Evolutionary conservation across 2,888 invertebrate genomes (phyloP), one percentile per base, ranked within the genome.

Genomic region (Agrenia bidenticulata): DNA sequence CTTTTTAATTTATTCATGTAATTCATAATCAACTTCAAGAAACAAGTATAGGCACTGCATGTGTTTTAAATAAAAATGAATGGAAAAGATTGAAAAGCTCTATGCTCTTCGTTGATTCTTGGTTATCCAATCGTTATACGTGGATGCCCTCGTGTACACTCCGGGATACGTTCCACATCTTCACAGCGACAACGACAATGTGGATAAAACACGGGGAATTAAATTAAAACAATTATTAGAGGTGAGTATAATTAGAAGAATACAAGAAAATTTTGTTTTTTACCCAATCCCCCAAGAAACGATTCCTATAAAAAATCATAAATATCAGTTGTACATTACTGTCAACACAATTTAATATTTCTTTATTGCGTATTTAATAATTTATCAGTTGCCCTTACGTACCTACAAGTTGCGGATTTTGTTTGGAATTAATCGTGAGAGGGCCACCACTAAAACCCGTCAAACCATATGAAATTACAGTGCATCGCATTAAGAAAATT

Each of bases 1-100:
- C 32, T 32, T 32, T 11, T 7, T 32, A 32, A 32, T 32, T 85
- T 78, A 93, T 91, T 93, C 93, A 93, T 26, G 90, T 88, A 76
- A 91, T 80, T 83, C 92, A 89, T 32, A 32, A 32, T 11, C 5
- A 32, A 32, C 32, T 32, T n/a, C 5, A 32, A 32, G 32, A 32
- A 32, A 32, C 32, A 32, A 32, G 32, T 32, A 11, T 32, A 53
- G 23, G 37, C n/a, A 24, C 32, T 54, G n/a, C 19, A 26, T 56
- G 7, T 56, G 4, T 37, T 9, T 32, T 9, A 37, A 37, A 42
- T 13, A 39, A 39, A 11, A 11, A 11, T 13, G 17, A 45, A 21
- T 45, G 4, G 32, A 32, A 11, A 32, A 32, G n/a, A n/a, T n/a
- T n/a, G n/a, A n/a, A 32, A 32, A 32, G 32, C 5, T 11, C 11